Base-by-base conservation (phyloP, 2,797 vertebrate species). In the Aratinga solstitialis region DNA sequence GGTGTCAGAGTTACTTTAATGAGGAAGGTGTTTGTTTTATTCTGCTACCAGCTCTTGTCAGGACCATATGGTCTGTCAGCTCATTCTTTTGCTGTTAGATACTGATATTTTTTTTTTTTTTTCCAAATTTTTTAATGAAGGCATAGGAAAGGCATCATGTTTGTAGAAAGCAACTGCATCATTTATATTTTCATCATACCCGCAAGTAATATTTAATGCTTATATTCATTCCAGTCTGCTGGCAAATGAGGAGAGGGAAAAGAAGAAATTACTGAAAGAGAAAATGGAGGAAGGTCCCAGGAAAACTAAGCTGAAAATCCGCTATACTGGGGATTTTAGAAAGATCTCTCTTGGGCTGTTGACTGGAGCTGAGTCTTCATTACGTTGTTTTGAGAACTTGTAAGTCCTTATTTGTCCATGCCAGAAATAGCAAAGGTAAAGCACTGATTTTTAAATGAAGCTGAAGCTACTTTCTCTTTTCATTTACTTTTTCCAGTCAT, bases 31-130 rank as follows among this genome's bases (percentile, higher is more conserved):
- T 74, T 72, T 58, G 13, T 72, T 47, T 88, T 43, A 26, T 29
- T 85, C 50, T 91, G 66, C 16, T 34, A 38, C 36, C 6, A 9
- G 23, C 13, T 76, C 47, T 62, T 29, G 10, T 53, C 15, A 67
- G 24, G 27, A 34, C 27, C 0, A 0, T 66, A 7, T 4, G 12
- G 82, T 72, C 50, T 51, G 20, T 69, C 62, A 61, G 23, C 20
- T 56, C 20, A 17, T 50, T 43, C 14, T 40, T 73, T 47, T 80
- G 17, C 51, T 80, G n/a, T 66, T 45, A 80, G 43, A 51, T 7
- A 45, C 18, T 47, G 5, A 21, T 21, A 34, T 19, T 59, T 11
- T 59, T 36, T 36, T 10, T 40, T 24, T 58, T 34, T 59, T 36
- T 24, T 24, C 17, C 10, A 11, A 36, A 11, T 8, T 26, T 59